Conservation (phyloP, 2,888 invertebrate genomes). For the Drosophila conformis region DNA sequence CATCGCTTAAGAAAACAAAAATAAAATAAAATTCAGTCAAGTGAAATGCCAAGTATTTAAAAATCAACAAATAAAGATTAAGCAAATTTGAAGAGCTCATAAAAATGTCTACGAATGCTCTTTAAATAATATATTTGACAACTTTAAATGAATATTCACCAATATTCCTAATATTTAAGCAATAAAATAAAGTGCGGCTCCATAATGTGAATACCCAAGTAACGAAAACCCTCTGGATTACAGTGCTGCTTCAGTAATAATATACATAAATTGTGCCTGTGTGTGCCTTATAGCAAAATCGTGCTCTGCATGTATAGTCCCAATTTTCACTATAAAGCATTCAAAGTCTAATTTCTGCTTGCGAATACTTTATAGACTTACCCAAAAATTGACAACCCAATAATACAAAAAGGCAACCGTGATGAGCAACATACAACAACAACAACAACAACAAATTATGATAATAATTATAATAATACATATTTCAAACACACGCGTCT, state of each 20-base stretch:
- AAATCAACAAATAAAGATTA: conserved; percentile 28
- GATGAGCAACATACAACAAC: conserved; percentile 6
- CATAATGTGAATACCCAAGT: neutral
- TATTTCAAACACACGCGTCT: conserved; percentile 58
- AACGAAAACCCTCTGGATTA: neutral
- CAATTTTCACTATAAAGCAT: conserved; percentile 10
- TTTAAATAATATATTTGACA: neutral
- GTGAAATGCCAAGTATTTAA: conserved; percentile 42
- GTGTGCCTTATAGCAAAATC: conserved; percentile 3
- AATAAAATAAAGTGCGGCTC: neutral
- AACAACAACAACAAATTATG: conserved; percentile 4
- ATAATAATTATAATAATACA: conserved; percentile 51
- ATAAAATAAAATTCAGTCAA: conserved; percentile 58
- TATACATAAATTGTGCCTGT: conserved; percentile 16
- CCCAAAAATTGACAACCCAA: conserved; percentile 14
- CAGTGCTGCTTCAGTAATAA: conserved; percentile 2
- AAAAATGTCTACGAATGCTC: conserved; percentile 15
- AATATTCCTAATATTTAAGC: neutral
- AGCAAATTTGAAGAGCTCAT: conserved; percentile 11
- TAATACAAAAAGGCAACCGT: conserved; percentile 8
- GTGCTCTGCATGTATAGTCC: conserved; percentile 31
- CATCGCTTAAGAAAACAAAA: conserved; percentile 42
- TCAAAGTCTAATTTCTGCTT: neutral
- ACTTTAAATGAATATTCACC: neutral
- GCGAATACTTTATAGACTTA: conserved; percentile 24